Evolutionary conservation across 2,113 vertebrate genomes (phyloP).

Genomic region (Glaucidium brasilianum): DNA sequence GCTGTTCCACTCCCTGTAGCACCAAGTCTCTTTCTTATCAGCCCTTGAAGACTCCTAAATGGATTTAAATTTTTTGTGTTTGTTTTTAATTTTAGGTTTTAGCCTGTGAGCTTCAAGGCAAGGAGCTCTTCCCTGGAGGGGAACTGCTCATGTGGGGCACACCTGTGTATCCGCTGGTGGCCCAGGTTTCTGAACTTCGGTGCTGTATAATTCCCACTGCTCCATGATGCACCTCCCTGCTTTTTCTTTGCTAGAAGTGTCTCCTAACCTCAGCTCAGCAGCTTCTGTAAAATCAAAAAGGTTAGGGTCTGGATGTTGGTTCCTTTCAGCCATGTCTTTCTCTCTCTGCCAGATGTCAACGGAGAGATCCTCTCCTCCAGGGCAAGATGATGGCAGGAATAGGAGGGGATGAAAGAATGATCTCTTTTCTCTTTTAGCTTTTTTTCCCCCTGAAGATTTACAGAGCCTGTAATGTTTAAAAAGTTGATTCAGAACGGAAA

Average conservation of each 20-base stretch:
- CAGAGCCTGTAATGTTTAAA: not conserved
- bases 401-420: fast-evolving
- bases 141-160: fast-evolving
- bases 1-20: not conserved
- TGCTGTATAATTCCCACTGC: not conserved
- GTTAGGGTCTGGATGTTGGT: not conserved
- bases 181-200: not conserved
- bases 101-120: not conserved
- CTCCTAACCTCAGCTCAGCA: not conserved
- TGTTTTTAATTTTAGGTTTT: not conserved
- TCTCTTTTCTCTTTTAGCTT: not conserved
- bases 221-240: not conserved
- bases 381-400: not conserved
- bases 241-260: not conserved
- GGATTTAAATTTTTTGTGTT: not conserved
- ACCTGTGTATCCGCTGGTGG: not conserved
- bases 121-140: not conserved
- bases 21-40: not conserved
- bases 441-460: not conserved
- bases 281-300: not conserved
- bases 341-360: not conserved
- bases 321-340: not conserved
- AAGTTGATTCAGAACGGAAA: not conserved
- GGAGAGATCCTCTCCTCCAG: not conserved
- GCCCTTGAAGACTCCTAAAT: not conserved